Conservation (phyloP, 1,140 invertebrate genomes). For the Bombus fervidus region DNA sequence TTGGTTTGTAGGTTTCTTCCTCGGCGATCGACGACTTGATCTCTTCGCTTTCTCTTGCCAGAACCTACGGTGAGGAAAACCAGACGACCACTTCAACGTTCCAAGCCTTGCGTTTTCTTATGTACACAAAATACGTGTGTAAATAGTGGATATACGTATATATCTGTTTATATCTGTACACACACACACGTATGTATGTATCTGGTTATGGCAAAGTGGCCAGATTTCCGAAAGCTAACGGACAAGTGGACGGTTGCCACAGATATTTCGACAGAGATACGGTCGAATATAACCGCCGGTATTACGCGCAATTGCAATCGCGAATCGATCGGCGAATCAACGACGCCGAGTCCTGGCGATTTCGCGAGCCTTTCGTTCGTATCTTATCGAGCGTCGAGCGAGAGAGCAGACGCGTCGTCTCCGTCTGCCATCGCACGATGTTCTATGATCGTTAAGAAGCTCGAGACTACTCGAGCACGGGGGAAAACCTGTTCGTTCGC, state of each 20-base stretch:
- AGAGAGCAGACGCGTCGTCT: constrained; percentile 23
- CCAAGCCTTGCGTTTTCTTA: too few species aligned
- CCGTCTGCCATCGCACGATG: neutral
- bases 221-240: too few species aligned
- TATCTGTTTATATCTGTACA: too few species aligned
- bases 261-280: too few species aligned
- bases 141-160: neutral
- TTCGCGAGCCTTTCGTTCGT: constrained; percentile 1
- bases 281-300: neutral
- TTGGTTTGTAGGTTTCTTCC: too few species aligned
- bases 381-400: constrained; percentile 20
- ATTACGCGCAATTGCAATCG: constrained; percentile 23
- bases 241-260: too few species aligned
- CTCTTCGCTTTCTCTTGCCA: too few species aligned
- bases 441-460: neutral
- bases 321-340: constrained; percentile 23
- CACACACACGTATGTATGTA: too few species aligned
- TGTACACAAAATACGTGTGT: neutral
- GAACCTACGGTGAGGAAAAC: too few species aligned
- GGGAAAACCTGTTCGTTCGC: neutral
- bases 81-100: too few species aligned
- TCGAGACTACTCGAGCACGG: neutral
- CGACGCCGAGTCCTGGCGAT: neutral
- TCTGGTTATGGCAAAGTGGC: too few species aligned
- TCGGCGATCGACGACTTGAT: too few species aligned